Conservation (phyloP, 2,888 invertebrate genomes). For the Microplitis deprimator region DNA sequence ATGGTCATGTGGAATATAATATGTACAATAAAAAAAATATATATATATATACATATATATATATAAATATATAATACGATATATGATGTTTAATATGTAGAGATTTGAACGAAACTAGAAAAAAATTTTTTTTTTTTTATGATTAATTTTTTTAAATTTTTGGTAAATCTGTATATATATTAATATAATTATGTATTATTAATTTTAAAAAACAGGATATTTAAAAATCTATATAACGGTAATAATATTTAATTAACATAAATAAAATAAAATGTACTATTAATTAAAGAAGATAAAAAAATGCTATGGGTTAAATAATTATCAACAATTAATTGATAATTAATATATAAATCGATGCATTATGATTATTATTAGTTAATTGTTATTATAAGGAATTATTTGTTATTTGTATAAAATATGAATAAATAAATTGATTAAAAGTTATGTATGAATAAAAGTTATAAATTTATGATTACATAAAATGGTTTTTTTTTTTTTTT, state of each 20-base stretch:
- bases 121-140: background rate
- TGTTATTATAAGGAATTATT: background rate
- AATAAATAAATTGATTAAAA: background rate
- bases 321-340: background rate
- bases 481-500: background rate
- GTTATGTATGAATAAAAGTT: background rate
- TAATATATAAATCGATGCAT: background rate
- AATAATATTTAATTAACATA: background rate
- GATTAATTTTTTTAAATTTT: background rate
- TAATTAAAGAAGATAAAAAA: background rate
- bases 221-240: background rate
- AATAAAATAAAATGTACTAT: background rate
- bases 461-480: background rate
- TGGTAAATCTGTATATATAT: background rate
- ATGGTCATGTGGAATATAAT: background rate
- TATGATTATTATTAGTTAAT: background rate
- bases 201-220: background rate
- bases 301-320: background rate
- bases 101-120: background rate
- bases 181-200: background rate
- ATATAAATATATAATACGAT: background rate
- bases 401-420: background rate
- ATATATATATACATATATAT: background rate
- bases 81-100: background rate
- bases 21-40: background rate